Percentiles rank a stretch among this genome's conserved stretches.
phyloP scores from a whole-genome alignment of 2,888 invertebrate genomes.

The Lingula anatina region DNA sequence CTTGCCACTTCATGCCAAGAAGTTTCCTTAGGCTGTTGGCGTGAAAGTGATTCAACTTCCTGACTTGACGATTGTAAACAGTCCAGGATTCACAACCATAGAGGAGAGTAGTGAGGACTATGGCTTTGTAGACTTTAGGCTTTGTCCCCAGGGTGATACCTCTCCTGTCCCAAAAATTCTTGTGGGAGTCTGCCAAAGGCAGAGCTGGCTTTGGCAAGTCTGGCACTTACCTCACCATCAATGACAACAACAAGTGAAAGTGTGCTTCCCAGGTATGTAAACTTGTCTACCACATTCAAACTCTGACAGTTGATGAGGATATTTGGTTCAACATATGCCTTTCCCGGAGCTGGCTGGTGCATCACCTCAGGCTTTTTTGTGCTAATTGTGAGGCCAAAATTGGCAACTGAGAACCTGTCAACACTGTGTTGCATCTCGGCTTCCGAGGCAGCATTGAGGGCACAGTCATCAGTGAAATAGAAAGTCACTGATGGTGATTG shows the following conservation, averaged over 20 bases:
- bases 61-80: background rate
- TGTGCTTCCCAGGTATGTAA: conserved; percentile 5
- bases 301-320: conserved; percentile 1
- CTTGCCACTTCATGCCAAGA: conserved; percentile 1
- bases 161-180: conserved; percentile 4
- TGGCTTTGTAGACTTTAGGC: no score
- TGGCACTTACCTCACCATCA: background rate
- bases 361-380: conserved; percentile 8
- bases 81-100: conserved; percentile 4
- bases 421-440: no score
- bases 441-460: no score
- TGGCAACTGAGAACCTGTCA: no score
- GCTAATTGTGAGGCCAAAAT: conserved; percentile 5
- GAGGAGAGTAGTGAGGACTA: background rate
- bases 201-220: conserved; percentile 4
- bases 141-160: no score
- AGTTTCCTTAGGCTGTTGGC: background rate
- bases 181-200: conserved; percentile 1
- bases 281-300: conserved; percentile 1
- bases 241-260: background rate
- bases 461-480: no score
- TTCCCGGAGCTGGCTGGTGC: conserved; percentile 4
- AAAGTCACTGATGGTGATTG: no score
- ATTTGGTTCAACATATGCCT: conserved; percentile 3
- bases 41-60: background rate